Percentiles rank a stretch among this genome's conserved stretches.
These are phyloP conservation scores for Hypocryptadius cinnamomeus DNA, from an alignment of 2,113 vertebrate species.

Conservation along the genomic window DNA sequence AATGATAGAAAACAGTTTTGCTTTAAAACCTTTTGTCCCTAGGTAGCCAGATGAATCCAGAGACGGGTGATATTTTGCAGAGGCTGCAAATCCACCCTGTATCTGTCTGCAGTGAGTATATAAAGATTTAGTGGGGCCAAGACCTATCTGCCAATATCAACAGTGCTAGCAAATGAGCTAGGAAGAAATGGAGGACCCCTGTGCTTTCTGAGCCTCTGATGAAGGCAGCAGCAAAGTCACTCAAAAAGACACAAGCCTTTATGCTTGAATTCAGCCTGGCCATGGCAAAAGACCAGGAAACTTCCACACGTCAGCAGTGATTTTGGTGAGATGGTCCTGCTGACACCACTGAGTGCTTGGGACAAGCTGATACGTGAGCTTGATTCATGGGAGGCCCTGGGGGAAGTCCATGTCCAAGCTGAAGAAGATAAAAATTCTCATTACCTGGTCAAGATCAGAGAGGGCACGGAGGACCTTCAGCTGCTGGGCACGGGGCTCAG, in stretches of 20 bases:
- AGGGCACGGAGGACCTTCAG: neutral
- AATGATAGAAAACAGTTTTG: neutral
- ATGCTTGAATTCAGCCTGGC: neutral
- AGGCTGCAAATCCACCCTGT: neutral
- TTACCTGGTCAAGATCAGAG: neutral
- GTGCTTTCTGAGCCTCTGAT: neutral
- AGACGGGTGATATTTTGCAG: neutral
- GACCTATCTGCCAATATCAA: neutral
- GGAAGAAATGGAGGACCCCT: neutral
- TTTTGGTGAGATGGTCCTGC: neutral
- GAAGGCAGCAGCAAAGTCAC: neutral
- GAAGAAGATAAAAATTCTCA: neutral
- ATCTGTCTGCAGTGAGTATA: neutral
- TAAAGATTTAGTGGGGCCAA: neutral
- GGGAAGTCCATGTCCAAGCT: neutral
- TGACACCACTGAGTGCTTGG: neutral
- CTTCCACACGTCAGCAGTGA: accelerated
- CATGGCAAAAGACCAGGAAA: neutral
- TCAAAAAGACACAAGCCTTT: neutral
- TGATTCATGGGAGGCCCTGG: neutral
- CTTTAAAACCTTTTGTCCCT: neutral
- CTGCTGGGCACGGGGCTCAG: neutral
- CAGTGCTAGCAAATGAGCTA: neutral
- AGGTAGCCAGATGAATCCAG: neutral
- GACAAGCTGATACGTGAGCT: neutral